Percentiles rank a stretch among this genome's conserved stretches.
These are phyloP conservation scores for Pygocentrus nattereri DNA, from an alignment of 2,797 vertebrate species.

Conservation along the genomic window DNA sequence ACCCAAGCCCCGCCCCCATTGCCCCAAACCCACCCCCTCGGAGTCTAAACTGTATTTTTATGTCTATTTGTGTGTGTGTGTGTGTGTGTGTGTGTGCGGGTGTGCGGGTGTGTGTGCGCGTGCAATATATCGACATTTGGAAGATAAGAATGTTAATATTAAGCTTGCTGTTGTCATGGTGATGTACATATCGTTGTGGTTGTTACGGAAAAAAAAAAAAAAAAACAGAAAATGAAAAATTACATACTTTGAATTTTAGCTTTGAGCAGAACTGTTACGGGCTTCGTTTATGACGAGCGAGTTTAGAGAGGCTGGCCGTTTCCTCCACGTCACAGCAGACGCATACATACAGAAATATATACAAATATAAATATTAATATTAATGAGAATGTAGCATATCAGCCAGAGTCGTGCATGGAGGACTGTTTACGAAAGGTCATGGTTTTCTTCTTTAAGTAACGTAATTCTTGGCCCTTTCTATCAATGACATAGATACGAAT, in stretches of 20 bases:
- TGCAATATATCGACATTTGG: constrained; percentile 75
- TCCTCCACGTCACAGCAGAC: too few species aligned
- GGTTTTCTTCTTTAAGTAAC: constrained; percentile 33
- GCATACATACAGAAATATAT: too few species aligned
- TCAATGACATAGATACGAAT: constrained; percentile 34
- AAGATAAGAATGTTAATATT: constrained; percentile 80
- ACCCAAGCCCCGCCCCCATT: too few species aligned
- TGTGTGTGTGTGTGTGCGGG: constrained; percentile 80
- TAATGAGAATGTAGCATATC: constrained; percentile 82
- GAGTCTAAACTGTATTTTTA: not conserved
- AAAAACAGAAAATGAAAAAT: constrained; percentile 67
- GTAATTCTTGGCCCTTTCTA: constrained; percentile 38
- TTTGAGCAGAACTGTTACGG: too few species aligned
- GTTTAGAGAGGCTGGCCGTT: too few species aligned
- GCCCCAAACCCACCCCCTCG: not conserved
- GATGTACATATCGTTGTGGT: constrained; percentile 81
- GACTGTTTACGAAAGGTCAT: constrained; percentile 67
- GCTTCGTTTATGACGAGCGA: too few species aligned
- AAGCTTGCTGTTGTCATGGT: constrained; percentile 83
- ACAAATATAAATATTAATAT: too few species aligned
- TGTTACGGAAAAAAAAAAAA: constrained; percentile 68
- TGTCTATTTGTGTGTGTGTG: constrained; percentile 15
- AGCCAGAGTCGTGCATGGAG: constrained; percentile 81
- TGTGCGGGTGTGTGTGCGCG: constrained; percentile 80
- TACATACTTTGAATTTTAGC: constrained; percentile 71